These are phyloP conservation scores for Corapipo altera DNA, from an alignment of 2,113 vertebrate genomes.

Conservation along the genomic window DNA sequence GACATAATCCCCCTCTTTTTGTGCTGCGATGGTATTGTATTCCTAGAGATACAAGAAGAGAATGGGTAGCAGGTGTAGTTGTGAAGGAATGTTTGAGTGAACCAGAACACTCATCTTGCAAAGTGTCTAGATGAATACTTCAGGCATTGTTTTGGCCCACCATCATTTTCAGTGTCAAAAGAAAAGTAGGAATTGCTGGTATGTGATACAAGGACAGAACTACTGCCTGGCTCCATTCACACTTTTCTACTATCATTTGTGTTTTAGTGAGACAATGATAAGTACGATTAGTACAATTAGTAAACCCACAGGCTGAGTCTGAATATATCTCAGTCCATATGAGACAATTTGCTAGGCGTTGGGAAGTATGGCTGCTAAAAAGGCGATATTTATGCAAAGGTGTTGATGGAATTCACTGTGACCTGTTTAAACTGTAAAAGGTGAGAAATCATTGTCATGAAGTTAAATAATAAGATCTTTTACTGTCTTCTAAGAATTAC, in stretches of 20 bases:
- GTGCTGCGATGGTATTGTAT: background rate
- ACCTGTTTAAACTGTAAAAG: background rate
- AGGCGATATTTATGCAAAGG: background rate
- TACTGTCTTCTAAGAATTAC: background rate
- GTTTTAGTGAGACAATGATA: background rate
- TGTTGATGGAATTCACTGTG: background rate
- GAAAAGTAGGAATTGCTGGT: background rate
- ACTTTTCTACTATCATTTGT: background rate
- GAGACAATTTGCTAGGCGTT: background rate
- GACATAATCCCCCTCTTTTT: fast-evolving
- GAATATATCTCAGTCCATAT: background rate
- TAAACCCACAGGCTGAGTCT: background rate
- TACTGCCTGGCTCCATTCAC: background rate
- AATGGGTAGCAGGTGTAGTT: background rate
- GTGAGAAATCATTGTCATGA: background rate
- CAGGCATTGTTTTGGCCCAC: background rate
- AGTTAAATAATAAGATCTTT: background rate
- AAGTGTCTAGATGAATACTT: background rate
- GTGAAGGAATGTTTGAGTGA: background rate
- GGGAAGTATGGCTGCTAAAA: background rate
- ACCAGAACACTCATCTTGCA: background rate
- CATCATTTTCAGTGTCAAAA: background rate
- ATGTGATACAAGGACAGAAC: background rate
- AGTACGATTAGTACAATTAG: background rate
- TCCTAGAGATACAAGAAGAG: background rate